Evolutionary conservation across 2,888 invertebrate genomes (phyloP).

Genomic region (Lepas anatifera): DNA sequence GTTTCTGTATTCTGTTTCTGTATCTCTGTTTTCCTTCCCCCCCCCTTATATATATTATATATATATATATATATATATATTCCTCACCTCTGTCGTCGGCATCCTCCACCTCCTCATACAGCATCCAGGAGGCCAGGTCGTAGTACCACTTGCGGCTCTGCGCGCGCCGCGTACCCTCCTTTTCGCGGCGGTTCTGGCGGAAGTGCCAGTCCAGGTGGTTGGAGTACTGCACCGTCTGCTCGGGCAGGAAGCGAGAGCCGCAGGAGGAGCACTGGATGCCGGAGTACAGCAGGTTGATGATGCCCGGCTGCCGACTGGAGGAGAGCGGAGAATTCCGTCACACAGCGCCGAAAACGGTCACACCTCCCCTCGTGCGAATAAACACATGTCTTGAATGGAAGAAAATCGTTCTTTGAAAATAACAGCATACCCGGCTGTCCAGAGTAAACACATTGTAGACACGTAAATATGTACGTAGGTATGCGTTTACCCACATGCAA

Average conservation of each 20-base stretch:
- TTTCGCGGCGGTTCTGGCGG: constrained; percentile 76
- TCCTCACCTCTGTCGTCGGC: constrained; percentile 69
- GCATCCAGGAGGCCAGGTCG: constrained; percentile 78
- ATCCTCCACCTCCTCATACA: constrained; percentile 87
- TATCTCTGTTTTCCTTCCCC: too few relatives aligned
- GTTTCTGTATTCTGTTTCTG: too few relatives aligned
- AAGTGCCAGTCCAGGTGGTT: constrained; percentile 99
- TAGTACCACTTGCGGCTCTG: constrained; percentile 84
- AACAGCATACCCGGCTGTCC: too few relatives aligned
- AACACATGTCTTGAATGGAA: too few relatives aligned
- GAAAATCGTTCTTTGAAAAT: too few relatives aligned
- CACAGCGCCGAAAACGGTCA: too few relatives aligned
- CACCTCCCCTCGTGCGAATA: too few relatives aligned
- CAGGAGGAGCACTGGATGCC: constrained; percentile 96
- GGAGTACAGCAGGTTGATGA: constrained; percentile 59
- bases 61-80: too few relatives aligned
- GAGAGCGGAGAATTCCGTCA: not conserved
- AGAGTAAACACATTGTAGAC: too few relatives aligned
- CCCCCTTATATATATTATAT: too few relatives aligned
- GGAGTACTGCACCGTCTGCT: constrained; percentile 70
- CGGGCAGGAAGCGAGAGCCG: constrained; percentile 83
- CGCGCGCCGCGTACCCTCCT: constrained; percentile 70
- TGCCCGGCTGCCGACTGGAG: constrained; percentile 54
- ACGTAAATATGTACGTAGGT: too few relatives aligned
- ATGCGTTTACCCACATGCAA: too few relatives aligned